phyloP scores from a whole-genome alignment of 2,888 invertebrate species.

The Cataglyphis livida region DNA sequence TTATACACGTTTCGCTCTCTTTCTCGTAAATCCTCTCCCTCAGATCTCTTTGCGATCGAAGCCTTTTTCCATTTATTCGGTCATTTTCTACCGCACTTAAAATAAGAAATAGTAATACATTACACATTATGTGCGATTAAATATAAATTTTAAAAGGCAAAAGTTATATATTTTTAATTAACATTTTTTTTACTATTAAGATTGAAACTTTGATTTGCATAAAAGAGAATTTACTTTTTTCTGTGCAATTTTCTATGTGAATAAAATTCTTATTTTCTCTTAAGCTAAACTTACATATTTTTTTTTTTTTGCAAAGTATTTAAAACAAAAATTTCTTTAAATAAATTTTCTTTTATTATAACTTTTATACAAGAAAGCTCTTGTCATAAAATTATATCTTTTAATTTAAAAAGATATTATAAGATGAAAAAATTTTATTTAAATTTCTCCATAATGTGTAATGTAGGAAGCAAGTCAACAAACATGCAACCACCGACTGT shows the following conservation, averaged over 20 bases:
- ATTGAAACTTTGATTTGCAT: neutral
- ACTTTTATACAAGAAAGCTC: neutral
- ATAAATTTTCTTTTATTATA: neutral
- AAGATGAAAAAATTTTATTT: neutral
- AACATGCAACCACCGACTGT: constrained; percentile 16
- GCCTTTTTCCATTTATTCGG: constrained; percentile 17
- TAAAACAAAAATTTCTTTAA: neutral
- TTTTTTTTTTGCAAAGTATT: neutral
- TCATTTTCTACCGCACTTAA: constrained; percentile 40
- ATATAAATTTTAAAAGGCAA: neutral
- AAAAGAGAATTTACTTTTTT: neutral
- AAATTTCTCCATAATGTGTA: neutral
- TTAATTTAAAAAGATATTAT: neutral
- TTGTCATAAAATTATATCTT: neutral
- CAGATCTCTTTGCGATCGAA: constrained; percentile 28
- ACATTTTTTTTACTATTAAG: neutral
- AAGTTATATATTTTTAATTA: neutral
- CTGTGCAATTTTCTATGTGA: neutral
- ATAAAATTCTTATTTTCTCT: neutral
- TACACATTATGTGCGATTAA: neutral
- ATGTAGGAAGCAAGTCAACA: constrained; percentile 6
- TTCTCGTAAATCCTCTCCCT: constrained; percentile 15
- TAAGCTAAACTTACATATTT: neutral
- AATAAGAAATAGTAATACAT: neutral
- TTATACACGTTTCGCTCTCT: constrained; percentile 35